A percentile compares a stretch with the other conserved stretches of the same genome.
phyloP scores from a whole-genome alignment of 2,888 invertebrate species.

The Zaprionus lineosus region DNA sequence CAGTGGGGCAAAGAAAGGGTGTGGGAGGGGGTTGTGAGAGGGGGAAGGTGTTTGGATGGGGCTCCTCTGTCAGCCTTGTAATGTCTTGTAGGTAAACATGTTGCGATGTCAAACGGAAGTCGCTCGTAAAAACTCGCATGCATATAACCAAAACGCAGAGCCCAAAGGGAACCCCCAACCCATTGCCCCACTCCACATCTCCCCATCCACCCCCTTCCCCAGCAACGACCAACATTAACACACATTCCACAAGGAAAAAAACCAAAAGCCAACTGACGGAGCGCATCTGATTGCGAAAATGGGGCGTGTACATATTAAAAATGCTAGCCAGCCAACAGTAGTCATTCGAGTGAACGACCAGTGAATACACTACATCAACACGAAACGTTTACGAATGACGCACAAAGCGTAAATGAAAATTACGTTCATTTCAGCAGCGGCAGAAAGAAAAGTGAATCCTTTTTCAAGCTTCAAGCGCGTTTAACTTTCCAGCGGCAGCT shows the following conservation, averaged over 20 bases:
- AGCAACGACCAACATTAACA: too few relatives aligned
- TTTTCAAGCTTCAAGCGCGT: not conserved
- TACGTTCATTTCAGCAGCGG: too few relatives aligned
- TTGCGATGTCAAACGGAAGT: conserved; percentile 69
- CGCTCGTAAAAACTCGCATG: conserved; percentile 70
- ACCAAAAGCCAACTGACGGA: conserved; percentile 49
- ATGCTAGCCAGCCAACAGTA: conserved; percentile 28
- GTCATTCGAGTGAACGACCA: not conserved
- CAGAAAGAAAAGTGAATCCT: not conserved
- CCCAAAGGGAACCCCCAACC: not conserved
- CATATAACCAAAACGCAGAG: conserved; percentile 5
- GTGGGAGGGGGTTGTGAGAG: not conserved
- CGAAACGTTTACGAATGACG: conserved; percentile 19
- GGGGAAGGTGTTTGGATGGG: too few relatives aligned
- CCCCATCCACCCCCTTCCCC: not conserved
- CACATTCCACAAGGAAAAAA: conserved; percentile 10
- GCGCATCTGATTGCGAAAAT: conserved; percentile 39
- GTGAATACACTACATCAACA: conserved; percentile 25
- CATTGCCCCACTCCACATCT: not conserved
- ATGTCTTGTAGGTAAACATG: conserved; percentile 78
- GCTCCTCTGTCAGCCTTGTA: conserved; percentile 65
- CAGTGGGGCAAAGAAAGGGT: too few relatives aligned
- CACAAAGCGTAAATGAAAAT: not conserved
- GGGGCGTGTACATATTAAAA: conserved; percentile 47
- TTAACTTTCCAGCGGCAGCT: conserved; percentile 7